Evolutionary conservation across 1,140 invertebrate species (phyloP), one percentile per base, ranked within the genome.

Genomic region (Campoletis sonorensis): DNA sequence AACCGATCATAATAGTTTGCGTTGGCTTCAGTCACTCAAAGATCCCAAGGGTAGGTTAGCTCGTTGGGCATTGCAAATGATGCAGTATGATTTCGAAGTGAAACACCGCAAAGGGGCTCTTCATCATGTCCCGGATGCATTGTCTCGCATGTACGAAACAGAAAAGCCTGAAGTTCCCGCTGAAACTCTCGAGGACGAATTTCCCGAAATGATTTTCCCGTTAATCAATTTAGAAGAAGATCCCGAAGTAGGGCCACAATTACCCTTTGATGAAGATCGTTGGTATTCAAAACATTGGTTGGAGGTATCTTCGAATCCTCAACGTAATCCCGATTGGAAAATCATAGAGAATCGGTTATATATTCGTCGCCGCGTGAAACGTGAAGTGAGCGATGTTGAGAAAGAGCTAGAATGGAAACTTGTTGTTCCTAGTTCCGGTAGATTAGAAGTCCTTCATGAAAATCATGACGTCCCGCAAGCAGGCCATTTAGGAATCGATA

Each of bases 401-500:
- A 7, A 7, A 2, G 18, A 85, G 92, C 8, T 83, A 89, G 64
- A 84, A n/a, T 72, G 70, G 70, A 40, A 21, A 13, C 37, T 72
- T 1, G 21, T 10, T 4, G 33, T 18, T 16, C 27, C 30, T n/a
- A 5, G 15, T 1, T 13, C 21, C 0, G 37, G n/a, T n/a, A 18
- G 37, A 11, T 4, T 2, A 18, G 40, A 16, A 10, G 13, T 16
- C 30, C 70, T 11, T n/a, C 1, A 40, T 40, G 21, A 70, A 70
- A 4, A 11, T 16, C 67, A 70, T 26, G 67, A 26, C 11, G 26
- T 30, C n/a, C 27, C 67, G 26, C 67, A 70, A 30, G 67, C 67
- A 11, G 67, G 67, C 15, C 67, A 70, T 27, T 27, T 70, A 8
- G 70, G 49, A 1, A 18, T 51, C 11, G 49, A 51, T 51, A 51